Evolutionary conservation across 2,888 invertebrate species (phyloP).

Genomic region (Pegoplata infirma): DNA sequence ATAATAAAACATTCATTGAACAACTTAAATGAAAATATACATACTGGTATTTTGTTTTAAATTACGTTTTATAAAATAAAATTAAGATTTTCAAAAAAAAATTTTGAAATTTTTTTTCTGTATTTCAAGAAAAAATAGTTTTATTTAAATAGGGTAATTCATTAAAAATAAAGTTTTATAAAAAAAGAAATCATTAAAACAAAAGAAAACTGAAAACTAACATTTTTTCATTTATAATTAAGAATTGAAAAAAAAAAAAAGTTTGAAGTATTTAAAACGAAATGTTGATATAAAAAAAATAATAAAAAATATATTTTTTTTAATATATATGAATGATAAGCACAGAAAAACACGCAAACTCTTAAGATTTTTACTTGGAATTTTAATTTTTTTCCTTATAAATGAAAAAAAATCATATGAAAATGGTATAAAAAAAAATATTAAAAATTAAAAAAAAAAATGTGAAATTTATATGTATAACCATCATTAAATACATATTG

Average conservation of each 20-base stretch:
- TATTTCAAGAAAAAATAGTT: slow-evolving; percentile 26
- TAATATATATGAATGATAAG: slow-evolving; percentile 43
- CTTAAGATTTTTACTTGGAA: slow-evolving; percentile 52
- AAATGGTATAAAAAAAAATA: slow-evolving; percentile 28
- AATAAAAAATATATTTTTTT: slow-evolving; percentile 44
- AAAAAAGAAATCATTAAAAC: not conserved
- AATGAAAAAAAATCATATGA: slow-evolving; percentile 15
- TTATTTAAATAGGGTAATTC: slow-evolving; percentile 49
- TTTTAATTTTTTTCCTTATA: slow-evolving; percentile 39
- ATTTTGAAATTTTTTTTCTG: slow-evolving; percentile 41
- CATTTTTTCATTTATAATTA: too few species aligned
- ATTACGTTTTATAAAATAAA: not conserved
- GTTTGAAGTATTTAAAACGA: slow-evolving; percentile 41
- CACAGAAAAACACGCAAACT: slow-evolving; percentile 58
- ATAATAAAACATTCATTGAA: slow-evolving; percentile 57
- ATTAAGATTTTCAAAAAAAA: slow-evolving; percentile 48
- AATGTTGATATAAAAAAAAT: slow-evolving; percentile 30
- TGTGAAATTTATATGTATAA: slow-evolving; percentile 37
- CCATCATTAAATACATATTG: slow-evolving; percentile 55
- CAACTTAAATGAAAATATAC: not conserved
- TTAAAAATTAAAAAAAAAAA: slow-evolving; percentile 10
- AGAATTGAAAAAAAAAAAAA: slow-evolving; percentile 35
- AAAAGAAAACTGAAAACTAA: slow-evolving; percentile 19
- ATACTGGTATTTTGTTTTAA: not conserved
- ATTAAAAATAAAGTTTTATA: slow-evolving; percentile 53